Conservation (phyloP, 2,113 vertebrate species). For the Tautogolabrus adspersus region DNA sequence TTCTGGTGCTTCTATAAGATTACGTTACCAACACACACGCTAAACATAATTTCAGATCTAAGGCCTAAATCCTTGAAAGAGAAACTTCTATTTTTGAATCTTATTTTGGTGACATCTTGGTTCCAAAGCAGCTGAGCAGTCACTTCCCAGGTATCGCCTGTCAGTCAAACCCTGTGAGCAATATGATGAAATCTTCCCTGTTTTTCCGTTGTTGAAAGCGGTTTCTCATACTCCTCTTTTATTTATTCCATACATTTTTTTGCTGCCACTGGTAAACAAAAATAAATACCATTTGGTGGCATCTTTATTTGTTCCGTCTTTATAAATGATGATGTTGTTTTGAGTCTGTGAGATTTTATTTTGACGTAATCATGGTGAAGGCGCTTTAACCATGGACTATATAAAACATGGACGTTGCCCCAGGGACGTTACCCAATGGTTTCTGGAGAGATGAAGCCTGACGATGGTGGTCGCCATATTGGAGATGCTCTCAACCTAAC, state of each 20-base stretch:
- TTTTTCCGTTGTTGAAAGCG: neutral
- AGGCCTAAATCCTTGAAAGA: conserved; percentile 5
- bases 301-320: neutral
- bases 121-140: conserved; percentile 21
- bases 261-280: neutral
- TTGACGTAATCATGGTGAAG: too few species aligned
- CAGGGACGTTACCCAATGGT: too few species aligned
- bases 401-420: too few species aligned
- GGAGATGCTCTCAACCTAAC: too few species aligned
- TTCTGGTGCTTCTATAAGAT: neutral
- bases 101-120: conserved; percentile 12
- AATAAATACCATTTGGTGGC: neutral
- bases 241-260: conserved; percentile 13
- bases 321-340: neutral
- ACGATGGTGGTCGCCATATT: too few species aligned
- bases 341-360: too few species aligned
- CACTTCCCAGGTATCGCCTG: conserved; percentile 18
- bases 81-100: conserved; percentile 20
- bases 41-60: neutral
- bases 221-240: neutral
- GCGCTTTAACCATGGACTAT: too few species aligned
- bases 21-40: neutral
- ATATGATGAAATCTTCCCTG: conserved; percentile 25
- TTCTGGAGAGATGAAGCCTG: too few species aligned
- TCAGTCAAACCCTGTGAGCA: conserved; percentile 36